Conservation (phyloP, 2,113 vertebrate species). For the Podiceps cristatus region DNA sequence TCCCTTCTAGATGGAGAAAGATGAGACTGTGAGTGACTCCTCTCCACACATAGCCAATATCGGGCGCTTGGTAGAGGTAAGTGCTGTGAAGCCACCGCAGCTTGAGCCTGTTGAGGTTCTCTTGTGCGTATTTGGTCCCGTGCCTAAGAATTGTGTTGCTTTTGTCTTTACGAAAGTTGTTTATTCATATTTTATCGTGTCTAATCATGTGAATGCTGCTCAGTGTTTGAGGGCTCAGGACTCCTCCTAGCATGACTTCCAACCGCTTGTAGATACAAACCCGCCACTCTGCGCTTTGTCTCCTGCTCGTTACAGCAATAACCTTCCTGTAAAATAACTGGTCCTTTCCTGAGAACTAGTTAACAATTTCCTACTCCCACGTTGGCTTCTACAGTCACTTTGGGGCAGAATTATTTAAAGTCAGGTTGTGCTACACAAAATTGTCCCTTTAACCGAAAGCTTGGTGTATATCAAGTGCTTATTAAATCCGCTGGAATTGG, state of each 20-base stretch:
- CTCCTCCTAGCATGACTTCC: background rate
- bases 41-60: slow-evolving; percentile 99
- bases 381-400: background rate
- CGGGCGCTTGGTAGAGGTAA: slow-evolving; percentile 96
- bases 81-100: background rate
- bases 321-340: background rate
- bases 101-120: background rate
- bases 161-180: background rate
- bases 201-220: background rate
- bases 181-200: accelerated
- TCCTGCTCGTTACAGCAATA: background rate
- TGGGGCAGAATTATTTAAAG: background rate
- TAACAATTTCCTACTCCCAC: accelerated
- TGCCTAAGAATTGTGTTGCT: accelerated
- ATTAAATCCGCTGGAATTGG: accelerated
- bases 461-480: background rate
- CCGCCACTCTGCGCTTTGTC: background rate
- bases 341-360: background rate
- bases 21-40: slow-evolving; percentile 94
- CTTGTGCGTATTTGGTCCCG: accelerated
- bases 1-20: slow-evolving; percentile 91
- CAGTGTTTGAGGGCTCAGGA: background rate
- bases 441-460: background rate
- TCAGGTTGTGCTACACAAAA: background rate
- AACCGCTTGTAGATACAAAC: background rate